Percentiles rank a stretch among this genome's conserved stretches.
Evolutionary conservation across 2,113 vertebrate genomes (phyloP).

Genomic region (Neotragus moschatus): DNA sequence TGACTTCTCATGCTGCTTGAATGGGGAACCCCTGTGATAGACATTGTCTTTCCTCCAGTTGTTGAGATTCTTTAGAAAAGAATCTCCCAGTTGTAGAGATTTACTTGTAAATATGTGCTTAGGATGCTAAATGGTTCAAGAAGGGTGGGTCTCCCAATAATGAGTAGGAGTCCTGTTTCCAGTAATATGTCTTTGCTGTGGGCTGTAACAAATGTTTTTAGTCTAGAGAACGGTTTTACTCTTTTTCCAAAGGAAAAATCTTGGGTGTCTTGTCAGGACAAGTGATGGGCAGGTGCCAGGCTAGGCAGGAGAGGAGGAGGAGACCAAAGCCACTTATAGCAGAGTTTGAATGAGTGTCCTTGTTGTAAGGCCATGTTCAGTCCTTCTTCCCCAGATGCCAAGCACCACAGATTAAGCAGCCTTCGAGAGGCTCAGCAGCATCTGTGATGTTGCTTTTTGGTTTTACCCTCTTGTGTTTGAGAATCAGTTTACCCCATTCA

Average conservation of each 20-base stretch:
- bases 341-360: not conserved
- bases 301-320: not conserved
- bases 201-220: not conserved
- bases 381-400: not conserved
- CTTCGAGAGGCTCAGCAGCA: not conserved
- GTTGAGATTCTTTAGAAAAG: not conserved
- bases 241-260: not conserved
- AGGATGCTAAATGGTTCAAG: not conserved
- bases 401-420: not conserved
- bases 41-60: not conserved
- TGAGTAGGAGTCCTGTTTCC: not conserved
- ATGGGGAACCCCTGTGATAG: not conserved
- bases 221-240: not conserved
- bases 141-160: not conserved
- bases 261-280: not conserved
- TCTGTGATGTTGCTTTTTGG: not conserved
- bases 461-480: not conserved
- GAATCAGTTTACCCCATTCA: not conserved
- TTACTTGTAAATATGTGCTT: not conserved
- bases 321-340: not conserved
- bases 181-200: not conserved
- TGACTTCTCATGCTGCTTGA: not conserved
- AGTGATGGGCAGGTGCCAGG: not conserved
- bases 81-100: not conserved
- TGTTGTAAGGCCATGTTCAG: not conserved